Percentiles rank a stretch among this genome's conserved stretches.
phyloP scores from a whole-genome alignment of 2,113 vertebrate genomes.

The Sorex araneus region DNA sequence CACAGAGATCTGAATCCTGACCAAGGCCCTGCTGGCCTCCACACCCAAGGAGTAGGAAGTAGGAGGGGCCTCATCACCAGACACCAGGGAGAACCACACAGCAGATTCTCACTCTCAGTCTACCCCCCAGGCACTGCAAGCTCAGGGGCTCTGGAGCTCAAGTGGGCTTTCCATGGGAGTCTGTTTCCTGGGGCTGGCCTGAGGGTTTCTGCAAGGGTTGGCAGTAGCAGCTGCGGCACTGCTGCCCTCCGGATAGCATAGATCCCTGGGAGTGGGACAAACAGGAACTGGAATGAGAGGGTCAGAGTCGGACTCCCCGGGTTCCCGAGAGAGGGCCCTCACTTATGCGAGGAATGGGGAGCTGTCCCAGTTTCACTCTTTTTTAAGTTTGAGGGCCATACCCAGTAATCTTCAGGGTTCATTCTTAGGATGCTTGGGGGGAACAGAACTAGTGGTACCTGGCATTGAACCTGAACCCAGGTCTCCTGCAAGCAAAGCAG shows the following conservation, averaged over 20 bases:
- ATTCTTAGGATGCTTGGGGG: no score
- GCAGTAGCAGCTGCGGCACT: conserved; percentile 4
- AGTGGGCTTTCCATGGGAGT: neutral
- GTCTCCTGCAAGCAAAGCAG: no score
- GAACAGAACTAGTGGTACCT: no score
- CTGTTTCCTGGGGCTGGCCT: neutral
- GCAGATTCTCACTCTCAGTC: neutral
- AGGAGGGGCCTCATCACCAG: conserved; percentile 48
- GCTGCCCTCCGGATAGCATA: neutral
- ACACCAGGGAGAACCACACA: neutral
- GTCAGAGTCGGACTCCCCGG: no score
- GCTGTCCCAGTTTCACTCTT: neutral
- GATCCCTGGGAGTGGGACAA: neutral
- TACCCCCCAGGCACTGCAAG: neutral
- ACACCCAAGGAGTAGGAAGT: conserved; percentile 76
- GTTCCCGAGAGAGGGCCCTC: neutral
- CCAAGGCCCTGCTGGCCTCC: conserved; percentile 41
- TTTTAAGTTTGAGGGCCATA: neutral
- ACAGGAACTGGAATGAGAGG: neutral
- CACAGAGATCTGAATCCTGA: conserved; percentile 21
- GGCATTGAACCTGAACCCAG: no score
- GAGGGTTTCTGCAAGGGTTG: neutral
- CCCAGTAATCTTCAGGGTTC: no score
- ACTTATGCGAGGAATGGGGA: neutral
- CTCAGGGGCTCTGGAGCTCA: conserved; percentile 39